Base-by-base conservation (phyloP, 2,888 invertebrate genomes). In the Acrobasis consociella region DNA sequence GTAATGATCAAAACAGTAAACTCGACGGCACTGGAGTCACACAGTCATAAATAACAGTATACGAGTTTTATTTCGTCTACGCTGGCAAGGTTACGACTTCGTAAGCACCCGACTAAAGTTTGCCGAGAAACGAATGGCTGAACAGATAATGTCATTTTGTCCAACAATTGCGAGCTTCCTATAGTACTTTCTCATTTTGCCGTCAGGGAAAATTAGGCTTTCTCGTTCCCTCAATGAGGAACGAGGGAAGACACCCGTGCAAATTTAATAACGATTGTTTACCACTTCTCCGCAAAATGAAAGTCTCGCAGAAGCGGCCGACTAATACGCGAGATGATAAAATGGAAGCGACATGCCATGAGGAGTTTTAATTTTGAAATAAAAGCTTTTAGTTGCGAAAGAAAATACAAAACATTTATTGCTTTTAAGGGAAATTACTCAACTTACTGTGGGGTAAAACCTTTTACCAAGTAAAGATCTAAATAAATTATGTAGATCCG, bases 211-310 rank as follows among this genome's bases (percentile, higher is more conserved):
- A 81, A 85, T 80, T 81, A 76, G 75, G 67, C 76, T 76, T 76
- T 81, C 83, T 80, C 83, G 73, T 80, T 86, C 79, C 71, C 78
- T 72, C 80, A 78, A 76, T 77, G 75, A 82, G 77, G 73, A 78
- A 82, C 75, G 80, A 76, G 77, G 78, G 81, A 82, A 85, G 85
- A 86, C 85, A 86, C 80, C 86, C 87, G 87, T 87, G 86, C 82
- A 88, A 91, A 90, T 91, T 90, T 89, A 91, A 91, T 90, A 91
- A 91, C 86, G 86, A 91, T 89, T 91, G 89, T 89, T 90, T 90
- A 88, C 89, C 81, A 87, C 85, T 84, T 82, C 75, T 67, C 83
- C 80, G 77, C 82, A 82, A 83, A 89, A 88, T 85, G 82, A 85
- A 87, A 85, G 75, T 77, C 77, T 85, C 75, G 82, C 74, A 79